Evolutionary conservation across 2,797 vertebrate genomes (phyloP), one percentile per base, ranked within the genome.

Genomic region (Pitangus sulphuratus): DNA sequence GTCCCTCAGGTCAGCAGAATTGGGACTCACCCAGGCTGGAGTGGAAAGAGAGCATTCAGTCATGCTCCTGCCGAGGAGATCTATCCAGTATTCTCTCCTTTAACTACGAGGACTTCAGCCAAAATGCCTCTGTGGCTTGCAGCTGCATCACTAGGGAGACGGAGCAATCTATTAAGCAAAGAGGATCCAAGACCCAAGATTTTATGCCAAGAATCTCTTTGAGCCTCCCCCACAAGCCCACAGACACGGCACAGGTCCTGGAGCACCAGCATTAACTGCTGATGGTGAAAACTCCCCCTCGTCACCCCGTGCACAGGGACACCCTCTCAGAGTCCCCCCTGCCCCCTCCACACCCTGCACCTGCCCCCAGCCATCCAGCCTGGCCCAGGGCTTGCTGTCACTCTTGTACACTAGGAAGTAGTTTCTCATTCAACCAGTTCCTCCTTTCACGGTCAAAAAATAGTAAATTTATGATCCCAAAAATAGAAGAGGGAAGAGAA

Each of bases 131-230:
- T 78, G 95, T 85, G 89, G 76, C 89, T 96, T 50, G 82, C 95
- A 97, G 93, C 95, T 97, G 95, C 95, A 97, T 91, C 91, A 26
- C 84, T 58, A 65, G 91, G 95, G 93, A 94, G 79, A 94, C 84
- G 93, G 85, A 81, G 92, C 89, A 88, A 89, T 89, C 92, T 60
- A 80, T 94, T 94, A 94, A 92, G 83, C 70, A 86, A 84, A 91
- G 42, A 86, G 84, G 76, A 81, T 92, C 91, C 87, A 89, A 79
- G 92, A 92, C 65, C 35, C 89, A 88, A 58, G 71, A 60, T 21
- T 26, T 25, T 14, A 25, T 70, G 91, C 91, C 94, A 93, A 96
- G 72, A 96, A 51, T 68, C 83, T 94, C 54, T 97, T 95, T 93
- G 30, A 88, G 90, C 72, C 85, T 97, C 84, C 84, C 58, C 54